phyloP scores from a whole-genome alignment of 2,888 invertebrate genomes.

The Drosophila trichaetosa region DNA sequence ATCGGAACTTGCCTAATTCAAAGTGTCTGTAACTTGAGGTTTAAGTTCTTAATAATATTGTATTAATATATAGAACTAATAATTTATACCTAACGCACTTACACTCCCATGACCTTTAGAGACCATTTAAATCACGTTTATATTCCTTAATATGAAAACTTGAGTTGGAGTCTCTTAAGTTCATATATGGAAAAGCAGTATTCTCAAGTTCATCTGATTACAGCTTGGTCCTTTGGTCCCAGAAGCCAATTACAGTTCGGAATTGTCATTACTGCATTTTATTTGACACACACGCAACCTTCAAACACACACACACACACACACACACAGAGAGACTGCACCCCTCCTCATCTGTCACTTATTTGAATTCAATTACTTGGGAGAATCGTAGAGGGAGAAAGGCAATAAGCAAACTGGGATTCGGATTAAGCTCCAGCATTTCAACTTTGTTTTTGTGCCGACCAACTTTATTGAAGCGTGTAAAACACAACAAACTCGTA shows the following conservation, averaged over 20 bases:
- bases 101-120: not conserved
- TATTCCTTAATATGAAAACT: not conserved
- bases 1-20: not conserved
- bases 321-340: not conserved
- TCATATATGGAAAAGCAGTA: not conserved
- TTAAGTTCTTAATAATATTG: not conserved
- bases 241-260: constrained; percentile 6
- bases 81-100: not conserved
- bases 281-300: constrained; percentile 28
- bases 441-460: constrained; percentile 7
- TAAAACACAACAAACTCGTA: constrained; percentile 63
- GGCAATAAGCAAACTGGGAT: constrained; percentile 36
- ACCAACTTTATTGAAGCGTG: constrained; percentile 65
- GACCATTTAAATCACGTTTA: not conserved
- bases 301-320: constrained; percentile 7
- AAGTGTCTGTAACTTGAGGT: not conserved
- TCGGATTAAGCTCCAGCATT: constrained; percentile 32
- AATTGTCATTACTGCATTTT: constrained; percentile 48
- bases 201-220: constrained; percentile 14
- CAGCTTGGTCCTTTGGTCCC: constrained; percentile 9
- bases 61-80: not conserved
- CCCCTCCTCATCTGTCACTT: constrained; percentile 31
- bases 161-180: not conserved
- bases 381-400: not conserved
- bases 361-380: constrained; percentile 70